Evolutionary conservation across 2,113 vertebrate genomes (phyloP).

Genomic region (Atrichornis clamosus): DNA sequence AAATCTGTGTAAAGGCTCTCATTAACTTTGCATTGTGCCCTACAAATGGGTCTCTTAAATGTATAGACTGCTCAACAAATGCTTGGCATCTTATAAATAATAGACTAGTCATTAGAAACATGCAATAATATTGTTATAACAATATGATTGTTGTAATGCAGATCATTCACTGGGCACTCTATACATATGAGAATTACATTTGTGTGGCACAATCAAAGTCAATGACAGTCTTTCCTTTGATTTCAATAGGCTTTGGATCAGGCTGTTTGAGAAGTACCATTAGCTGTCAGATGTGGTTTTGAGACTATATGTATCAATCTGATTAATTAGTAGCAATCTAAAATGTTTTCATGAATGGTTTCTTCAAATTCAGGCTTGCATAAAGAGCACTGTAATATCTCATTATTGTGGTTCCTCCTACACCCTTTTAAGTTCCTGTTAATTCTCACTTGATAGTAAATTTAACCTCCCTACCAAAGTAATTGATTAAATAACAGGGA

Average conservation of each 20-base stretch:
- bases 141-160: conserved; percentile 9
- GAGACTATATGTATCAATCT: conserved; percentile 43
- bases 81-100: conserved; percentile 27
- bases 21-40: conserved; percentile 26
- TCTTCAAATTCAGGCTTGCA: conserved; percentile 37
- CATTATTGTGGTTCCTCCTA: conserved; percentile 32
- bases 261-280: conserved; percentile 16
- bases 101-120: conserved; percentile 4
- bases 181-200: not conserved
- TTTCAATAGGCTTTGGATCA: conserved; percentile 38
- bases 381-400: not conserved
- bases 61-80: conserved; percentile 10
- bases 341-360: conserved; percentile 50
- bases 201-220: conserved; percentile 32
- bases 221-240: conserved; percentile 25
- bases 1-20: conserved; percentile 5
- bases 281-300: conserved; percentile 53
- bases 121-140: conserved; percentile 22
- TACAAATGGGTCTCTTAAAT: not conserved
- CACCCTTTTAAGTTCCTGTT: conserved; percentile 31
- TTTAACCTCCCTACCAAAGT: conserved; percentile 31
- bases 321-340: conserved; percentile 51
- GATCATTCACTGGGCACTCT: conserved; percentile 4
- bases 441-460: conserved; percentile 51
- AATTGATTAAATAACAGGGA: conserved; percentile 53